A percentile compares a stretch with the other conserved stretches of the same genome.
These are phyloP conservation scores for Zosterops hypoxanthus DNA, from an alignment of 2,113 vertebrate species.

Conservation along the genomic window DNA sequence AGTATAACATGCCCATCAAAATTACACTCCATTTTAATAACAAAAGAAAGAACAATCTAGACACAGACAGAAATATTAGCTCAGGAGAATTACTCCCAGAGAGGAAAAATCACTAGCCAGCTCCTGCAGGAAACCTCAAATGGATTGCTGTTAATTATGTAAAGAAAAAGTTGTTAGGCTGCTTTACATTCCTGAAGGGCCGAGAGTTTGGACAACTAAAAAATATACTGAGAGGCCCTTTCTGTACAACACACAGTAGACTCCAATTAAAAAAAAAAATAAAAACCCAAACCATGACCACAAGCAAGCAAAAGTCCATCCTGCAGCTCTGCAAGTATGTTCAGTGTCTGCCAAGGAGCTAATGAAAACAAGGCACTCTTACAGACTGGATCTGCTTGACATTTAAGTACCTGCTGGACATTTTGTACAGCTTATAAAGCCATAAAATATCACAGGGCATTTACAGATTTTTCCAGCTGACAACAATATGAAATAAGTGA, in stretches of 20 bases:
- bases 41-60: background rate
- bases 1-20: background rate
- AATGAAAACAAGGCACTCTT: conserved; percentile 11
- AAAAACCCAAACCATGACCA: background rate
- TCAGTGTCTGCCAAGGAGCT: conserved; percentile 23
- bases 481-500: background rate
- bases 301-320: background rate
- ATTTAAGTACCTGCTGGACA: conserved; percentile 51
- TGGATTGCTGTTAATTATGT: background rate
- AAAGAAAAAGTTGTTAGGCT: background rate
- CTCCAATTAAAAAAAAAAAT: background rate
- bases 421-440: conserved; percentile 38
- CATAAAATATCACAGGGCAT: background rate
- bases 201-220: background rate
- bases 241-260: background rate
- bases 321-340: conserved; percentile 16
- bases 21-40: background rate
- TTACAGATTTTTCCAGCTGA: conserved; percentile 30
- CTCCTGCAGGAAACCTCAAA: background rate
- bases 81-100: background rate
- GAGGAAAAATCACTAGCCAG: background rate
- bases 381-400: background rate
- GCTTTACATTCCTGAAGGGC: background rate
- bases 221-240: background rate
- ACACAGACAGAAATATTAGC: background rate